Percentiles rank a stretch among this genome's conserved stretches.
phyloP scores from a whole-genome alignment of 2,113 vertebrate genomes.

The Rhabdornis inornatus region DNA sequence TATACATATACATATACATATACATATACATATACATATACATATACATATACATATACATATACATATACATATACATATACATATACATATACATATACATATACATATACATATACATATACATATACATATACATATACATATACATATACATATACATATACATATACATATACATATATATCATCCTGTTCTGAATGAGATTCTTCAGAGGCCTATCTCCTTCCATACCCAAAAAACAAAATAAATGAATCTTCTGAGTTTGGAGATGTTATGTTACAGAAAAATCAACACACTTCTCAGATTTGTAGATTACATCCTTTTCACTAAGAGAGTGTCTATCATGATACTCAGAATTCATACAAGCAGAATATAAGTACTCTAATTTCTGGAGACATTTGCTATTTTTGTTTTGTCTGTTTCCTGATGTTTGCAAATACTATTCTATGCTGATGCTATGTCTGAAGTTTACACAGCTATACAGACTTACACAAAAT shows the following conservation, averaged over 20 bases:
- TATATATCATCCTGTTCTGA: background rate
- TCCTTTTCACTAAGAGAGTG: background rate
- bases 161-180: too few species aligned
- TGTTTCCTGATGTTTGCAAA: background rate
- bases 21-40: too few species aligned
- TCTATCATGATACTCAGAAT: background rate
- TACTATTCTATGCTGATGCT: background rate
- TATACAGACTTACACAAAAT: background rate
- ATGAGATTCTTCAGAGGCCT: background rate
- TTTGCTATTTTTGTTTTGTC: background rate
- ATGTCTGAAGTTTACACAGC: background rate
- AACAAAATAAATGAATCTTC: background rate
- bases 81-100: too few species aligned
- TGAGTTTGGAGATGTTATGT: background rate
- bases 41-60: too few species aligned
- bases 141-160: too few species aligned
- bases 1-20: too few species aligned
- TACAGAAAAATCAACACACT: background rate
- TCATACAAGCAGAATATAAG: background rate
- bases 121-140: too few species aligned
- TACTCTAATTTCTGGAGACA: background rate
- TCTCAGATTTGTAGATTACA: background rate
- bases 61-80: too few species aligned
- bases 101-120: too few species aligned
- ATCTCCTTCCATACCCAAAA: background rate